Conservation (phyloP, 2,797 vertebrate species). For the Spea hammondii region DNA sequence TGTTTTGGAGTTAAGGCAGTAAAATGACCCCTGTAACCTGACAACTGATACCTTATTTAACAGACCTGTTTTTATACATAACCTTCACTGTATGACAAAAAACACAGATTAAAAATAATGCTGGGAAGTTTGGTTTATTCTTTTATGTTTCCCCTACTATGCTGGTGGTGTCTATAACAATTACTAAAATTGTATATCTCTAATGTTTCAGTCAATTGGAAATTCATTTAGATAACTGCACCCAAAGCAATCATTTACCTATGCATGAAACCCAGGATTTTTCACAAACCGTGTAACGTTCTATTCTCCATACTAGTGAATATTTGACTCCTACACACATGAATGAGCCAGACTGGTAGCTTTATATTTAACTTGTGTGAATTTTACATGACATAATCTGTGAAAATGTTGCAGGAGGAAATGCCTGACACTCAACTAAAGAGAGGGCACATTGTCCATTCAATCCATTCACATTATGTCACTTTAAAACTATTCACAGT, state of each 20-base stretch:
- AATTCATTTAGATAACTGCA: not conserved
- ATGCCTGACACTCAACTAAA: conserved; percentile 18
- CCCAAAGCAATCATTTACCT: not conserved
- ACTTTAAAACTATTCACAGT: conserved; percentile 46
- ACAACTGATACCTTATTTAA: too few relatives aligned
- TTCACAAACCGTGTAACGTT: not conserved
- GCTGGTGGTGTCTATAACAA: too few relatives aligned
- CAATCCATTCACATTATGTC: conserved; percentile 41
- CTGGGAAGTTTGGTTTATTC: too few relatives aligned
- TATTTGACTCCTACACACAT: not conserved
- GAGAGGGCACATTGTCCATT: conserved; percentile 49
- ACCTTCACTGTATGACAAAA: too few relatives aligned
- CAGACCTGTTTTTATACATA: too few relatives aligned
- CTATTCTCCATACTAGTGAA: not conserved
- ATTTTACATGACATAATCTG: conserved; percentile 22
- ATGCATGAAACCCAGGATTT: not conserved
- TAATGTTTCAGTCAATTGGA: too few relatives aligned
- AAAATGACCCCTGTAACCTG: too few relatives aligned
- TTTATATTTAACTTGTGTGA: not conserved
- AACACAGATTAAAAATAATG: too few relatives aligned
- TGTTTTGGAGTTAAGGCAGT: too few relatives aligned
- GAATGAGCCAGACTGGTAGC: not conserved
- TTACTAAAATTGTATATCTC: too few relatives aligned
- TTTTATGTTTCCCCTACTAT: too few relatives aligned
- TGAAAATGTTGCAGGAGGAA: conserved; percentile 27